phyloP scores from a whole-genome alignment of 2,888 invertebrate genomes.

The Anodontia alba region DNA sequence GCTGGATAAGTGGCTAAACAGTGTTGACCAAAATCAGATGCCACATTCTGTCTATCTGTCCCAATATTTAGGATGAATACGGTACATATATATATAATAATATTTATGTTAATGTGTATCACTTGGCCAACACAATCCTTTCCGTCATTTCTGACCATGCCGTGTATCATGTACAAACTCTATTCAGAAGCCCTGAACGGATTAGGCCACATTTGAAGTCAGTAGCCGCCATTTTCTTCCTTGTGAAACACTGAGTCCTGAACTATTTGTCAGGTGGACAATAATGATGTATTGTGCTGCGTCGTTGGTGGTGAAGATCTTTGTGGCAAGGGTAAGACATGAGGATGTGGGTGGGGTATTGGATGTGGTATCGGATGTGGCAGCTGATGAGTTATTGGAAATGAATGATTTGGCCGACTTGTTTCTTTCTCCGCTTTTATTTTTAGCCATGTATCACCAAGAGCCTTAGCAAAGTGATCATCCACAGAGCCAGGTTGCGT shows the following conservation, averaged over 20 bases:
- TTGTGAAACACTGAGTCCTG: not conserved
- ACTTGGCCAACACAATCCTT: no score
- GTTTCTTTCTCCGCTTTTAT: conserved; percentile 80
- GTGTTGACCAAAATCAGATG: no score
- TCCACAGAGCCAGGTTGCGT: conserved; percentile 87
- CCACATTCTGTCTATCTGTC: no score
- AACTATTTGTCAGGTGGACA: conserved; percentile 63
- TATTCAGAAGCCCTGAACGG: no score
- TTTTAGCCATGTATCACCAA: conserved; percentile 90
- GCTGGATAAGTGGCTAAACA: no score
- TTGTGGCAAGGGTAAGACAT: conserved; percentile 43
- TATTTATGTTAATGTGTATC: no score
- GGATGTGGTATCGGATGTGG: conserved; percentile 27
- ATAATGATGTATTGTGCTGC: conserved; percentile 59
- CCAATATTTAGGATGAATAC: no score
- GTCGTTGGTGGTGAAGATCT: conserved; percentile 54
- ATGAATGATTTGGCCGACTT: conserved; percentile 40
- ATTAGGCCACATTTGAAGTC: not conserved
- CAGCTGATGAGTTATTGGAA: conserved; percentile 41
- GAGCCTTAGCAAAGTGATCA: conserved; percentile 96
- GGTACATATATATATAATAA: no score
- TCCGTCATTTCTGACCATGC: no score
- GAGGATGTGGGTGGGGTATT: conserved; percentile 46
- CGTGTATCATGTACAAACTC: no score
- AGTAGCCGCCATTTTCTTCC: not conserved